Evolutionary conservation across 2,888 invertebrate genomes (phyloP), one percentile per base, ranked within the genome.

Genomic region (Perizoma affinitatum): DNA sequence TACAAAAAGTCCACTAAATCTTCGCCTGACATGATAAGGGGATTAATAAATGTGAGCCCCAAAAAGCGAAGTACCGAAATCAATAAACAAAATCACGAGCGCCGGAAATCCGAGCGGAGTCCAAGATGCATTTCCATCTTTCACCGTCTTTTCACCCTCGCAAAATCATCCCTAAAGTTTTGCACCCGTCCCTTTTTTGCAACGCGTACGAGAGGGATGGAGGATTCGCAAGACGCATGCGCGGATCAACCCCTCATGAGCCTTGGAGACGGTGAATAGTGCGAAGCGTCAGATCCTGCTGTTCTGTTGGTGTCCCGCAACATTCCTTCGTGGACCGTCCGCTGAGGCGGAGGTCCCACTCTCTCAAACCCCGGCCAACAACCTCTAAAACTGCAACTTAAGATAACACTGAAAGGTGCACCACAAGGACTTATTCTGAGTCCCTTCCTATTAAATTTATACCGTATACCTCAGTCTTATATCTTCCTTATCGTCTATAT

Each of bases 91-190:
- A 90, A 90, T 92, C 90, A 88, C 87, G 78, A 86, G 84, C 88
- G 80, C 85, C 88, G 91, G 91, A 92, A 90, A 91, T 90, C 90
- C 90, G 90, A 89, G 86, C 89, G 80, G 80, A 87, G 86, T 88
- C 84, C 85, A 85, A 90, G 89, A 91, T 92, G 91, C 90, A 92
- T 89, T 91, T 90, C 90, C 90, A 90, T 90, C 89, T 88, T 89
- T 87, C 89, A 87, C 83, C 87, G 88, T 88, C 87, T 88, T 84
- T 86, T 87, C 90, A 90, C 91, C 91, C 91, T 90, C 88, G 89
- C 84, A 86, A 88, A 78, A 86, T 83, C 88, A 86, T 88, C 90
- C 90, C 89, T 75, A 85, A 86, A 86, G 78, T 83, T 83, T 75
- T 78, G n/a, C 76, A 82, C 75, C 59, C 72, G 75, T 81, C 82